Base-by-base conservation (phyloP, 53 echinoderm and acorn worm genomes). In the Temnopleurus reevesii region DNA sequence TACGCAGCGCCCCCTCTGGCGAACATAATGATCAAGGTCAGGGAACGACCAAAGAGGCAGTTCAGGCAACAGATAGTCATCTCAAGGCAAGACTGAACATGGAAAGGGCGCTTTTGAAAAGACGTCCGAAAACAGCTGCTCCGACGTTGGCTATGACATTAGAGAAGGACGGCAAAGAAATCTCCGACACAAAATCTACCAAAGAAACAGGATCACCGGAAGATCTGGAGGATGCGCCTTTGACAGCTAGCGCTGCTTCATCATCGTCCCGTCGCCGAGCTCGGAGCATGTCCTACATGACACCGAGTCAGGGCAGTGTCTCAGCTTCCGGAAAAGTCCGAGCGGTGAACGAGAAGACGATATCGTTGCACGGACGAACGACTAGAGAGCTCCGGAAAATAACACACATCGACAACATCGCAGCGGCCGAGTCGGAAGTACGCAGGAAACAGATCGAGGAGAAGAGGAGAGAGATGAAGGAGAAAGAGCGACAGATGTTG, bases 331-430 rank as follows among this genome's bases (percentile, higher is more conserved):
- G 88, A 33, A 66, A 66, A 47, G 71, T 87, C 31, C 88, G 88
- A 65, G n/a, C 88, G 13, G 71, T 87, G 31, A 87, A 66, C 53
- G 66, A 87, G 15, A 35, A 35, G 47, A 87, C 65, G 49, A 87
- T 87, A 29, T 92, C 90, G 17, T 36, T 90, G 49, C 53, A 83
- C 19, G 86, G 92, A 24, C 43, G 92, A 23, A 84, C 92, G 7
- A 31, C 90, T 33, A 30, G 92, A 12, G 59, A 71, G 30, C 90
- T 90, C 45, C 90, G 90, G 10, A 76, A 90, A 53, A 59, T 92
- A 15, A 86, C 92, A 15, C 76, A 92, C 77, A 51, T 86, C 5
- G 92, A 92, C 28, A 84, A 84, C 30, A 46, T 92, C 19, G 92
- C 86, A 0, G 92, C 92, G 0, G 83, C 86, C 17, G 90, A 76